Evolutionary conservation across 30 jellyfish, hydroid and myxozoan genomes (phyloP), one percentile per base, ranked within the genome.

Genomic region (Aurelia coerulea): DNA sequence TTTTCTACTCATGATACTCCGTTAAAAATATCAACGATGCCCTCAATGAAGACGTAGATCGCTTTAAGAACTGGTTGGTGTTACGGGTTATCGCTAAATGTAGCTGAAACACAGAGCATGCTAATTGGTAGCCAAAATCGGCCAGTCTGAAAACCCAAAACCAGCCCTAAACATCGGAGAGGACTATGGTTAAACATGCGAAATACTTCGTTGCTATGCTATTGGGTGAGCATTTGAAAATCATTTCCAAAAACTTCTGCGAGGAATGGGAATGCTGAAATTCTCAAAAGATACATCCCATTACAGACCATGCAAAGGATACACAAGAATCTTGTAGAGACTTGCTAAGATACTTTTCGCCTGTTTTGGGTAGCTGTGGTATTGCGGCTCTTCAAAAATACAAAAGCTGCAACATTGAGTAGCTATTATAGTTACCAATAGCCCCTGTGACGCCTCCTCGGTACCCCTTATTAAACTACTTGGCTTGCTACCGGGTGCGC

Each of bases 101-200:
- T 59, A 59, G 29, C 68, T 59, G 4, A 59, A 59, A 60, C 69
- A 23, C 69, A 11, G 19, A 60, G 14, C 69, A 60, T 60, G 69
- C 69, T 60, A 60, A 60, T 60, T 60, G 19, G 69, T 11, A 60
- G 69, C 69, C 7, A 13, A 60, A 60, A 6, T 60, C 11, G 69
- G 69, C 69, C 69, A 60, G 69, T 16, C 1, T 60, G 69, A 60
- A 60, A 1, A 1, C 69, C 18, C 69, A 60, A 23, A 60, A 23
- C 69, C 69, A 60, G 69, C 69, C 69, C 69, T 60, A 60, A 60
- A 60, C 7, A 5, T 60, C 14, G 69, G 69, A 60, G 69, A 60
- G 69, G 69, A 60, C 69, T 5, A 60, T 60, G 32, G 14, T 60
- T 16, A 60, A 60, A 60, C 69, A 60, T 11, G 69, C 69, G 10